phyloP scores from a whole-genome alignment of 1,140 invertebrate genomes.

The Notospermus geniculatus region DNA sequence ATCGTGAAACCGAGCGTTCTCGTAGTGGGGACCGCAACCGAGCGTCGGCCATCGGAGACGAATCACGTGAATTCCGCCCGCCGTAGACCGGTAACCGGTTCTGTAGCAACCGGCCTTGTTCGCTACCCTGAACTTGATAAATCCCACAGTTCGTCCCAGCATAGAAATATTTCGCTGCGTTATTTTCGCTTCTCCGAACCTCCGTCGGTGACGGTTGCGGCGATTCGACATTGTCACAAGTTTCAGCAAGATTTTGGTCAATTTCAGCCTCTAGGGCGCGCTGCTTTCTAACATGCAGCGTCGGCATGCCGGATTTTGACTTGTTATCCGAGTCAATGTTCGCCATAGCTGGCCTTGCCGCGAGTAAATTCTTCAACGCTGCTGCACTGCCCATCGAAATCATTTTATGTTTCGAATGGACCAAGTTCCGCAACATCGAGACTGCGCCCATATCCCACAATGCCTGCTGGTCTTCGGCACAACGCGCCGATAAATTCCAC shows the following conservation, averaged over 20 bases:
- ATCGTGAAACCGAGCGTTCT: slow-evolving; percentile 42
- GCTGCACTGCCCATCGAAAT: slow-evolving; percentile 94
- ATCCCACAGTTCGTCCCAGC: slow-evolving; percentile 4
- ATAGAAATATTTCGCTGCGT: slow-evolving; percentile 16
- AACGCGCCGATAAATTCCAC: slow-evolving; percentile 92
- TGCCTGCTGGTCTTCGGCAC: slow-evolving; percentile 80
- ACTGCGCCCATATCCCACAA: slow-evolving; percentile 91
- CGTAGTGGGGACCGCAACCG: slow-evolving; percentile 31
- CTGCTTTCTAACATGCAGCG: slow-evolving; percentile 79
- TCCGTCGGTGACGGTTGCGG: slow-evolving; percentile 53
- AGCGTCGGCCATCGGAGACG: slow-evolving; percentile 27
- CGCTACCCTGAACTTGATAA: slow-evolving; percentile 7
- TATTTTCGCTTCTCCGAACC: slow-evolving; percentile 18
- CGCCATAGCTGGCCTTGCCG: slow-evolving; percentile 67
- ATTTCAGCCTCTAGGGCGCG: slow-evolving; percentile 85
- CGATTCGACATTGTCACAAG: slow-evolving; percentile 86
- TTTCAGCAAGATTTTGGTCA: slow-evolving; percentile 81
- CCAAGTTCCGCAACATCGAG: slow-evolving; percentile 85
- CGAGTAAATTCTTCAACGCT: slow-evolving; percentile 87
- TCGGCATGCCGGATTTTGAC: slow-evolving; percentile 72
- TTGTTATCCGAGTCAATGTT: slow-evolving; percentile 62
- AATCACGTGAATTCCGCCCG: slow-evolving; percentile 26
- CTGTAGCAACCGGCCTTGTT: slow-evolving; percentile 13
- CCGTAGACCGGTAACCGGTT: slow-evolving; percentile 9
- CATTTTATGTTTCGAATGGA: slow-evolving; percentile 96